Base-by-base conservation (phyloP, 2,888 invertebrate species). In the Rhogogaster chlorosoma region DNA sequence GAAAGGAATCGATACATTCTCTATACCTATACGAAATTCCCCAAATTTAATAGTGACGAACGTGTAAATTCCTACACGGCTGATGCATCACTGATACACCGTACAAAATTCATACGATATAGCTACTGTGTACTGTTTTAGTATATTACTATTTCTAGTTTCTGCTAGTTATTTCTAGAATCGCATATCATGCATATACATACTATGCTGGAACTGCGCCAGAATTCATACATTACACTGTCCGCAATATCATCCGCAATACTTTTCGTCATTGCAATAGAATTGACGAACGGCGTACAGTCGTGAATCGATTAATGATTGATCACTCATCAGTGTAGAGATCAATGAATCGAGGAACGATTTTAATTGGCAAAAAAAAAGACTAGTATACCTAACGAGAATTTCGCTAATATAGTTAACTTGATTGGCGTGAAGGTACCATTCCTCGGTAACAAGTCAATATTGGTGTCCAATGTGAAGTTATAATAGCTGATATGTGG, bases 1-100 rank as follows among this genome's bases (percentile, higher is more conserved):
- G 29, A 67, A 67, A 67, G 32, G 32, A 67, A 67, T 61, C 61
- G 61, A 61, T 61, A 61, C 26, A 61, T 53, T 53, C 53, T 26
- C 61, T 61, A n/a, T n/a, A 61, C 61, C 61, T 61, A 22, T 26
- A 61, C 26, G 61, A 61, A 61, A 61, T 61, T 61, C 26, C 26
- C 26, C 12, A 26, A 61, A 61, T 26, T 61, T 61, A 26, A 61
- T 26, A 61, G 9, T 12, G 26, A 61, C 22, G 22, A 9, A 26
- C 26, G 3, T n/a, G 61, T 61, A 26, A 61, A 61, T 61, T 61
- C 61, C 61, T 22, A 26, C 22, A 9, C 61, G 12, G 12, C 10
- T 61, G 9, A 0, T 61, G 12, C 61, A 26, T 3, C 61, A 61
- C 10, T 26, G 26, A 26, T 26, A 61, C 26, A 61, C 10, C 22